Evolutionary conservation across 2,888 invertebrate species (phyloP).

Genomic region (Euplagia quadripunctaria): DNA sequence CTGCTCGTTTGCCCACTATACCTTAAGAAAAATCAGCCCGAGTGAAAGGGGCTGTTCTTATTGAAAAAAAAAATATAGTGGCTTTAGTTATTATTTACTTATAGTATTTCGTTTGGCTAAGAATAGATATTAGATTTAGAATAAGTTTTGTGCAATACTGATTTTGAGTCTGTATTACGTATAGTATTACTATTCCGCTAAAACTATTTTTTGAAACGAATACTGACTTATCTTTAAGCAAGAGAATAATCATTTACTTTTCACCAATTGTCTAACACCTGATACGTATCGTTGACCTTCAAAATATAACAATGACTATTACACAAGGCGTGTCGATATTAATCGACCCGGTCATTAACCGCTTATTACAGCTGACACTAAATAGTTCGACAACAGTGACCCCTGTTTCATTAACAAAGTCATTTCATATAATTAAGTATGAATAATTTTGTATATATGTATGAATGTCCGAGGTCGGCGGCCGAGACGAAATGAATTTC

Average conservation of each 20-base stretch:
- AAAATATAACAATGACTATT: background rate
- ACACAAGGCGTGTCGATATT: conserved; percentile 2
- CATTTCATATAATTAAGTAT: background rate
- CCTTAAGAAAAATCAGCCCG: no score
- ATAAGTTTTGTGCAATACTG: no score
- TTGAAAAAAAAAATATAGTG: no score
- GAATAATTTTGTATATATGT: conserved; percentile 20
- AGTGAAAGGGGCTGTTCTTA: no score
- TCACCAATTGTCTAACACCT: background rate
- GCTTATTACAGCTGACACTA: conserved; percentile 23
- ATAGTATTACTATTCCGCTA: no score
- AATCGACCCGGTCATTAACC: conserved; percentile 27
- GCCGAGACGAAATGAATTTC: conserved; percentile 58
- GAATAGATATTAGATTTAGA: no score
- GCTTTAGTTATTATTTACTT: no score
- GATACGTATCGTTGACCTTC: background rate
- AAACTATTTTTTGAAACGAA: no score
- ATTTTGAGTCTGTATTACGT: no score
- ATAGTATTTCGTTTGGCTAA: no score
- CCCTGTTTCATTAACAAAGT: background rate
- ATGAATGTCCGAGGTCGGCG: conserved; percentile 49
- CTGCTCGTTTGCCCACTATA: no score
- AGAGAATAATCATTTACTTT: background rate
- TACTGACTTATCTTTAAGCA: no score
- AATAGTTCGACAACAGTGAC: conserved; percentile 27